A percentile compares a stretch with the other conserved stretches of the same genome.
phyloP scores from a whole-genome alignment of 2,113 vertebrate genomes.

The Nothocercus nigrocapillus region DNA sequence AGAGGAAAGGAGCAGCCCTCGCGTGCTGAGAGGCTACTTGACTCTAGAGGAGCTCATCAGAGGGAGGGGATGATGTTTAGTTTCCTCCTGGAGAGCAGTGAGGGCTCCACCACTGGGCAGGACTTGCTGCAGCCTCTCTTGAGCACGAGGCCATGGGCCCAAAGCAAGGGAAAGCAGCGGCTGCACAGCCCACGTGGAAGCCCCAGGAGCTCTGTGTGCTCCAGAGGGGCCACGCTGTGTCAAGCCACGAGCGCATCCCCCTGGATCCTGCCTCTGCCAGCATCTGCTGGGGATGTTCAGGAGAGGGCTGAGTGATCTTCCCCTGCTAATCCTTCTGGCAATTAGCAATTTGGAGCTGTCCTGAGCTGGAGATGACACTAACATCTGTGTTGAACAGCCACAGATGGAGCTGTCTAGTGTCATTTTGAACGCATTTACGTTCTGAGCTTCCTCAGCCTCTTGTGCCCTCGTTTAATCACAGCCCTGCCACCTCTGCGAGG shows the following conservation, averaged over 20 bases:
- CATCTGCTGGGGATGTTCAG: background rate
- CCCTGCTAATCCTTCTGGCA: background rate
- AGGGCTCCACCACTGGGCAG: background rate
- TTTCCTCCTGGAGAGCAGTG: background rate
- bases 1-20: background rate
- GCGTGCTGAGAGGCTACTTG: background rate
- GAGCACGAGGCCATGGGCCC: background rate
- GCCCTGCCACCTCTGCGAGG: background rate
- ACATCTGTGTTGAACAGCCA: no score
- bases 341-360: background rate
- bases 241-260: rapidly evolving
- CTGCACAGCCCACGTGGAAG: rapidly evolving
- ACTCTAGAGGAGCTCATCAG: background rate
- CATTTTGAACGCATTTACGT: rapidly evolving
- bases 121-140: background rate
- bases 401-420: rapidly evolving
- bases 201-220: background rate
- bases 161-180: background rate
- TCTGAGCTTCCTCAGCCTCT: background rate
- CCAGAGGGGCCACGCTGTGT: rapidly evolving
- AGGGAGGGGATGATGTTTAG: background rate
- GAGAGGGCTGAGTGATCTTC: rapidly evolving
- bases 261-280: background rate
- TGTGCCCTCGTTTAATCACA: background rate
- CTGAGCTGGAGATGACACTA: no score